Evolutionary conservation across 2,797 vertebrate species (phyloP), one percentile per base, ranked within the genome.

Genomic region (Micromesistius poutassou): DNA sequence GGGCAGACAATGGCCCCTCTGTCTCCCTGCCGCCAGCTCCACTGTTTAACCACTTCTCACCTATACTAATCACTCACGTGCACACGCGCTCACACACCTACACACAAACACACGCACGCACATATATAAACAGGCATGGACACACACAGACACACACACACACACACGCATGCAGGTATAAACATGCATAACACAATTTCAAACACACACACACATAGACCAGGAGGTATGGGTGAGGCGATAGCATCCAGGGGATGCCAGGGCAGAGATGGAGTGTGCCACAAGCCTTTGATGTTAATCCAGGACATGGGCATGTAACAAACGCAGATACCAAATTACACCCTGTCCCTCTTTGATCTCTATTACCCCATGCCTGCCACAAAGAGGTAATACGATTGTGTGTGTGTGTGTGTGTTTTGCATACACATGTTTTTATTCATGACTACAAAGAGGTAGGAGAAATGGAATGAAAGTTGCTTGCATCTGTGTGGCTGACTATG

Each of bases 321-420:
- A 92, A 92, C 87, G 87, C 86, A 89, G 88, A 91, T 90, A 91
- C 89, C 85, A 92, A 91, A 93, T 93, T 91, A 92, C 91, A 89
- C 79, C 86, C 87, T 85, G 85, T 80, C 80, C 88, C 77, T 81
- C 92, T 93, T 93, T 94, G 92, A 94, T 94, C 91, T 92, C 74
- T 78, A 86, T 86, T 86, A 87, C 82, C 89, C 84, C 84, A 86
- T 73, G 87, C 81, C 84, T 84, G 84, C 87, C 81, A 76, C 87
- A 84, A 87, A 88, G 80, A 86, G 80, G 87, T 88, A 88, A 87
- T 87, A 86, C 77, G 86, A 85, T 85, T 77, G 78, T 78, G 83
- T 76, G 75, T 55, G 78, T 75, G 72, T 79, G 73, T 75, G 77
- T 72, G 30, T 70, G 30, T 19, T 36, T 36, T 76, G 38, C 22